Evolutionary conservation across 2,888 invertebrate genomes (phyloP).

Genomic region (Eupithecia centaureata): DNA sequence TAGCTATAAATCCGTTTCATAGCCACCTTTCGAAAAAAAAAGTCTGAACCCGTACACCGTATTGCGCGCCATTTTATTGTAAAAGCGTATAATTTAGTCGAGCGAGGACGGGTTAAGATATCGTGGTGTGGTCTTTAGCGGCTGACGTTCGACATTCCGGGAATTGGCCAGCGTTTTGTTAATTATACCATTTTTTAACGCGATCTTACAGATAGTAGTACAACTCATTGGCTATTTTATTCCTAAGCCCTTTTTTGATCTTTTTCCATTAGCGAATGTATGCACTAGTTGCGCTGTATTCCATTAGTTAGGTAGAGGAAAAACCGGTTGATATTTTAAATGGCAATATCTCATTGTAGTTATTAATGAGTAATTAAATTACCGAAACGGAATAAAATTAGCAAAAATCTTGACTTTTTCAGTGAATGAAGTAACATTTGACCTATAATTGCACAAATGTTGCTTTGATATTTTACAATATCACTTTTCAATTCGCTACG

Average conservation of each 20-base stretch:
- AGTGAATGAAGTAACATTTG: not conserved
- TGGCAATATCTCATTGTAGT: not conserved
- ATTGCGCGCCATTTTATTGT: constrained; percentile 48
- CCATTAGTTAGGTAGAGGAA: not conserved
- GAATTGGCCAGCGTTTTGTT: constrained; percentile 49
- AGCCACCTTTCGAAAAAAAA: not conserved
- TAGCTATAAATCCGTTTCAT: not conserved
- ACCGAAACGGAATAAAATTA: not conserved
- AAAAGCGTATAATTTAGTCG: constrained; percentile 77
- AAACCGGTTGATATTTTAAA: constrained; percentile 4
- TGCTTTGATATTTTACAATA: not conserved
- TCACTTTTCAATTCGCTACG: constrained; percentile 18
- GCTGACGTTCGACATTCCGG: constrained; percentile 44
- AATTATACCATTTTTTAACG: constrained; percentile 51
- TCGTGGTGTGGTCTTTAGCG: constrained; percentile 65
- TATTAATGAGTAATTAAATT: not conserved
- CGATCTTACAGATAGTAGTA: constrained; percentile 35
- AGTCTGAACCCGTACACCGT: constrained; percentile 29
- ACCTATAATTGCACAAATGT: not conserved
- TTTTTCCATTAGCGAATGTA: not conserved
- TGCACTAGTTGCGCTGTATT: too few relatives aligned
- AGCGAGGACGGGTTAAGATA: constrained; percentile 69
- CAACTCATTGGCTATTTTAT: constrained; percentile 6
- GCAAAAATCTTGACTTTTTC: not conserved
- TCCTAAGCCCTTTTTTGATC: not conserved